A percentile compares a stretch with the other conserved stretches of the same genome.
Conservation (phyloP, 2,113 vertebrate genomes). For the Grammomys dolichurus region DNA sequence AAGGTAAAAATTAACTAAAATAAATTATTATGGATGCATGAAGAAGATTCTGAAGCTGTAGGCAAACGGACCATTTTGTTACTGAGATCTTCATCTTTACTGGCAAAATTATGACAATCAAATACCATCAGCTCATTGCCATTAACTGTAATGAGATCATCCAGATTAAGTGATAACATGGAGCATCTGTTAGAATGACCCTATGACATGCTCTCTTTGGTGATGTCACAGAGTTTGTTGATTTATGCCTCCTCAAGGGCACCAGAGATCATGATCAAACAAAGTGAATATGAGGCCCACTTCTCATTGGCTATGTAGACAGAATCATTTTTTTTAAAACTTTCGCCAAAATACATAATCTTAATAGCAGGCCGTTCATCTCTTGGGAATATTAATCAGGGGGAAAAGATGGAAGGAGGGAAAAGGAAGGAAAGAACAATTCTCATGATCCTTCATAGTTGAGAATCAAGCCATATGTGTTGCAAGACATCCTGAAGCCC, state of each 20-base stretch:
- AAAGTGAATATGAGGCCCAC: neutral
- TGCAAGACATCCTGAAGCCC: neutral
- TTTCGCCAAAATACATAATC: neutral
- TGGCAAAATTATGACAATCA: constrained; percentile 73
- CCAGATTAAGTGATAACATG: constrained; percentile 63
- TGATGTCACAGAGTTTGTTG: constrained; percentile 64
- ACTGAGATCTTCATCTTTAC: constrained; percentile 64
- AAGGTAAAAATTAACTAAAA: constrained; percentile 72
- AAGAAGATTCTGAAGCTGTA: constrained; percentile 58
- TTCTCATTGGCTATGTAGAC: neutral
- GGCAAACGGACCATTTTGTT: constrained; percentile 56
- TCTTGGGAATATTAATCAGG: neutral
- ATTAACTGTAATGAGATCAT: constrained; percentile 81
- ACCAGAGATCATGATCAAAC: neutral
- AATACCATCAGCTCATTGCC: constrained; percentile 72
- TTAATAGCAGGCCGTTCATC: neutral
- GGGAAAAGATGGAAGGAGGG: neutral
- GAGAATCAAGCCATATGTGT: neutral
- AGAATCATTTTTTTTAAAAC: neutral
- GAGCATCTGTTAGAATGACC: constrained; percentile 76
- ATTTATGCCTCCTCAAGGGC: constrained; percentile 48
- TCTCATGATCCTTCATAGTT: neutral
- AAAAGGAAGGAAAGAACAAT: neutral
- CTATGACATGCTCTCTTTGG: constrained; percentile 53
- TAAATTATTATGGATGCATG: constrained; percentile 60